These are phyloP conservation scores for Lytechinus variegatus DNA, from an alignment of 35 echinoderm and acorn worm species.

Conservation along the genomic window DNA sequence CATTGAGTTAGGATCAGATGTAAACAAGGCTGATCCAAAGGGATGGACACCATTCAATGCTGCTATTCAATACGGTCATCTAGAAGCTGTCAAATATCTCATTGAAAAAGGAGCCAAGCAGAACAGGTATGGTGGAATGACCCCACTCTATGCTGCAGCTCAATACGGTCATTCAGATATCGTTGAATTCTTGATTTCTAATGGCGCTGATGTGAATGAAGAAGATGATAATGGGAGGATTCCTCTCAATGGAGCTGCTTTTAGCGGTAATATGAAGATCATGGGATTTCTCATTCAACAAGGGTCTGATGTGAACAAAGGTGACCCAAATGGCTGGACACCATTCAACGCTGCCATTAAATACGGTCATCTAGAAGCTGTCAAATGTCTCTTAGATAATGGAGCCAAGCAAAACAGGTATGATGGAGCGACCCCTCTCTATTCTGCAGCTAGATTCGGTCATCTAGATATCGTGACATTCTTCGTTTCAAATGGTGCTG, in stretches of 20 bases:
- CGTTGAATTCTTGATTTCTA: neutral
- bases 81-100: neutral
- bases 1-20: neutral
- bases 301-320: neutral
- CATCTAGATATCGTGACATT: neutral
- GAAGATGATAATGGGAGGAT: neutral
- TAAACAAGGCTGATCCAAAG: neutral
- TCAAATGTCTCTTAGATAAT: neutral
- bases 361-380: neutral
- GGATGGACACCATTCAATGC: neutral
- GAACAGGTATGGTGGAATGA: neutral
- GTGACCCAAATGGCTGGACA: rapidly evolving
- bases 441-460: neutral
- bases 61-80: neutral
- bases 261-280: rapidly evolving
- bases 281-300: neutral
- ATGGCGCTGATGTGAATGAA: neutral
- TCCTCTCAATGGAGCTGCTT: neutral
- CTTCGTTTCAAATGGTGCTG: neutral
- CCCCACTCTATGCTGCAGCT: neutral
- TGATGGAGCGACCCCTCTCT: neutral
- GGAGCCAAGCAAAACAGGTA: neutral
- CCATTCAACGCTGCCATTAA: neutral
- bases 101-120: neutral
- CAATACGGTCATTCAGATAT: neutral